Conservation (phyloP, 2,797 vertebrate species). For the Emys orbicularis region DNA sequence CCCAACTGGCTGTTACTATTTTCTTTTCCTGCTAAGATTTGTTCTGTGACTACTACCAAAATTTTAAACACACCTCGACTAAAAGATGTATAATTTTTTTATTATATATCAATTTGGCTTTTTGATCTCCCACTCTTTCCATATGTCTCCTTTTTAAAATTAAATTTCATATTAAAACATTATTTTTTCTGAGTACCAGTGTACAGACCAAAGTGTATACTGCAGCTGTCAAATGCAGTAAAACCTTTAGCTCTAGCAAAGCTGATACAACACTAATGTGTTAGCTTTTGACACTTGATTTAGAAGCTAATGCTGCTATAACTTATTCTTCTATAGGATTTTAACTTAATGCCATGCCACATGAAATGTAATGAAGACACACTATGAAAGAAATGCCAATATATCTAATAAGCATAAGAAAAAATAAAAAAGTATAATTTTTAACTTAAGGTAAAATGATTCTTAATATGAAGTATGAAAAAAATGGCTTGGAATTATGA, state of each 20-base stretch:
- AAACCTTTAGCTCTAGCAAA: constrained; percentile 63
- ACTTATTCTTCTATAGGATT: constrained; percentile 77
- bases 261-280: constrained; percentile 78
- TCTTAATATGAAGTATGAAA: background rate
- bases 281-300: constrained; percentile 78
- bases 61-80: constrained; percentile 9
- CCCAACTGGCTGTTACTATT: constrained; percentile 19
- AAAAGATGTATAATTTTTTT: background rate
- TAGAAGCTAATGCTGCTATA: constrained; percentile 77
- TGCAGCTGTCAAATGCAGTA: constrained; percentile 64
- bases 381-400: constrained; percentile 64
- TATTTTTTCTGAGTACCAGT: constrained; percentile 38
- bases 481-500: background rate
- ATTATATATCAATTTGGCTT: background rate
- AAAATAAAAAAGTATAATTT: constrained; percentile 27
- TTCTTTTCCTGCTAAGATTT: background rate
- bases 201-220: constrained; percentile 67
- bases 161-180: constrained; percentile 46
- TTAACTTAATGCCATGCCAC: constrained; percentile 75
- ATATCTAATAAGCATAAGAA: constrained; percentile 46
- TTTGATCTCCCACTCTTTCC: background rate
- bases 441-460: constrained; percentile 4
- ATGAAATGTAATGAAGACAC: constrained; percentile 73
- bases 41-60: background rate
- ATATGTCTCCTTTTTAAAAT: background rate